Percentiles rank a stretch among this genome's conserved stretches.
Evolutionary conservation across 1,140 invertebrate species (phyloP).

Genomic region (Pseudomyrmex pallidus): DNA sequence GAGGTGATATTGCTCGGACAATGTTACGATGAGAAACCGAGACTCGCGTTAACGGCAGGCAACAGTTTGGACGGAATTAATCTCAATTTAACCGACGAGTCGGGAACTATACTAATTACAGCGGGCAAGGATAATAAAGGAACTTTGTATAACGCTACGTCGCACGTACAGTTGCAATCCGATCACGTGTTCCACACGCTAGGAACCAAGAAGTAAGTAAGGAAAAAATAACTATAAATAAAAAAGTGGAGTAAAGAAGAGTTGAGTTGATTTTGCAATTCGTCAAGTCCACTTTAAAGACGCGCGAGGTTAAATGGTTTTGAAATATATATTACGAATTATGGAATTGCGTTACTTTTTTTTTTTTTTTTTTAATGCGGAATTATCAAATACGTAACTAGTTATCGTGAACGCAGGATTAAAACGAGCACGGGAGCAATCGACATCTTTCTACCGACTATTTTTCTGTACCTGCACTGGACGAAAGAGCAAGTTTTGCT

Average conservation of each 20-base stretch:
- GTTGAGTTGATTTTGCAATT: neutral
- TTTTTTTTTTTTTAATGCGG: neutral
- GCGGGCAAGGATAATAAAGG: slow-evolving; percentile 73
- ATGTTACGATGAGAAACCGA: slow-evolving; percentile 81
- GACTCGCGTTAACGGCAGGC: slow-evolving; percentile 77
- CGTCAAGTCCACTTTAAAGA: neutral
- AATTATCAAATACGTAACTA: slow-evolving; percentile 7
- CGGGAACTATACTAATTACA: slow-evolving; percentile 77
- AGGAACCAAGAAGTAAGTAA: slow-evolving; percentile 80
- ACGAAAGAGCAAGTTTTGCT: slow-evolving; percentile 81
- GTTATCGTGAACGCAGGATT: slow-evolving; percentile 73
- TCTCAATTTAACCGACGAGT: slow-evolving; percentile 79
- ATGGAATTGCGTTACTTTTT: slow-evolving; percentile 24
- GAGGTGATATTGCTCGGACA: slow-evolving; percentile 81
- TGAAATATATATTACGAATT: neutral
- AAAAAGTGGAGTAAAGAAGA: neutral
- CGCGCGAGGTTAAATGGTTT: neutral
- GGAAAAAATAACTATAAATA: slow-evolving; percentile 23
- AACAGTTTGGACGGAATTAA: slow-evolving; percentile 72
- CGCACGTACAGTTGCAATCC: slow-evolving; percentile 72
- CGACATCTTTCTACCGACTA: slow-evolving; percentile 79
- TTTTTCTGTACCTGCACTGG: slow-evolving; percentile 80
- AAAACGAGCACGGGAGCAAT: slow-evolving; percentile 77
- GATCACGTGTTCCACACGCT: slow-evolving; percentile 77
- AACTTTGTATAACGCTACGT: slow-evolving; percentile 78